phyloP scores from a whole-genome alignment of 2,113 vertebrate species.

The Osmerus eperlanus region DNA sequence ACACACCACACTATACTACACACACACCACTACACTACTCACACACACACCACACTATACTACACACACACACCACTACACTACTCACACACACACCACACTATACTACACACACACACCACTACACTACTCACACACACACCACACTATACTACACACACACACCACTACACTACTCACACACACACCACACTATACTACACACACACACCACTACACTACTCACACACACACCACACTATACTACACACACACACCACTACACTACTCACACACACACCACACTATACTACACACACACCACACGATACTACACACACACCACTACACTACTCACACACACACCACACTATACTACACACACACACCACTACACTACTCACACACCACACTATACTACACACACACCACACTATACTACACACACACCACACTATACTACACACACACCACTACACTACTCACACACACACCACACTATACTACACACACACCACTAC shows the following conservation, averaged over 20 bases:
- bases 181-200: background rate
- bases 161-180: background rate
- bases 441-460: too few species aligned
- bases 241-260: background rate
- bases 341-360: background rate
- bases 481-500: too few species aligned
- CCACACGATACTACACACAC: too few species aligned
- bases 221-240: background rate
- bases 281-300: background rate
- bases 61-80: too few species aligned
- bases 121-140: background rate
- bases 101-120: too few species aligned
- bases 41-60: too few species aligned
- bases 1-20: too few species aligned
- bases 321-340: background rate
- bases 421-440: too few species aligned
- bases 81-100: constrained; percentile 17
- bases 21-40: too few species aligned
- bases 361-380: background rate
- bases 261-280: background rate
- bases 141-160: background rate
- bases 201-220: background rate
- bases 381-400: background rate
- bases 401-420: too few species aligned
- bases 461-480: too few species aligned